A percentile compares a stretch with the other conserved stretches of the same genome.
These are phyloP conservation scores for Stenotaenia linearis DNA, from an alignment of 2,888 invertebrate species.

Conservation along the genomic window DNA sequence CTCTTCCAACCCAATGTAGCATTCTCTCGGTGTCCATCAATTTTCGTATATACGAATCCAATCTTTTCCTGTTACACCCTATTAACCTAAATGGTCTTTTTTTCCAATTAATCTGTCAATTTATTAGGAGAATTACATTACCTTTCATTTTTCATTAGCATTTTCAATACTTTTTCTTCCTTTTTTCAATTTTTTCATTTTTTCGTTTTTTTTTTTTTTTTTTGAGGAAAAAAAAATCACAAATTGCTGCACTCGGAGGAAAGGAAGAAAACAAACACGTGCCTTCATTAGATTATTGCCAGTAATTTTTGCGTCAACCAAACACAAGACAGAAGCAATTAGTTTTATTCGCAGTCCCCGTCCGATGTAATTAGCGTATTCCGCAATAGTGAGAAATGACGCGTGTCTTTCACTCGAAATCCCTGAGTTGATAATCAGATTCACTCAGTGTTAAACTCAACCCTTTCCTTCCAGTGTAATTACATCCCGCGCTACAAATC, in stretches of 20 bases:
- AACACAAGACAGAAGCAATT: slow-evolving; percentile 16
- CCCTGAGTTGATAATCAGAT: background rate
- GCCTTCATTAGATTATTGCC: background rate
- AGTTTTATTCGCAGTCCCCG: background rate
- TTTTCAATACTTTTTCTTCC: background rate
- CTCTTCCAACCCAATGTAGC: background rate
- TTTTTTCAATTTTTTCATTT: background rate
- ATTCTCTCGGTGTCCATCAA: slow-evolving; percentile 12
- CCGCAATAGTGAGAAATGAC: background rate
- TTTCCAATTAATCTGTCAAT: background rate
- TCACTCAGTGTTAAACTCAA: background rate
- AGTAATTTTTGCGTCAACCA: background rate
- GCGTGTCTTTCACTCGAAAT: slow-evolving; percentile 10
- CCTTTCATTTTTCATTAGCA: background rate
- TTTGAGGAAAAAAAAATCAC: background rate
- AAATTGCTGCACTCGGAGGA: background rate
- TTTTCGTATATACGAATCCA: slow-evolving; percentile 11
- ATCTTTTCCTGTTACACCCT: slow-evolving; percentile 5
- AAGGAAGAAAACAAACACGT: background rate
- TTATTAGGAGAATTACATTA: background rate
- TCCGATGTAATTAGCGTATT: slow-evolving; percentile 6
- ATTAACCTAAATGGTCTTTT: slow-evolving; percentile 8
- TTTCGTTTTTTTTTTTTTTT: too few relatives aligned
- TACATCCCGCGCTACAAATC: background rate
- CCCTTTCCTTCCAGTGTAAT: background rate